A percentile compares a stretch with the other conserved stretches of the same genome.
These are phyloP conservation scores for Eledone cirrhosa DNA, from an alignment of 2,888 invertebrate species.

Conservation along the genomic window DNA sequence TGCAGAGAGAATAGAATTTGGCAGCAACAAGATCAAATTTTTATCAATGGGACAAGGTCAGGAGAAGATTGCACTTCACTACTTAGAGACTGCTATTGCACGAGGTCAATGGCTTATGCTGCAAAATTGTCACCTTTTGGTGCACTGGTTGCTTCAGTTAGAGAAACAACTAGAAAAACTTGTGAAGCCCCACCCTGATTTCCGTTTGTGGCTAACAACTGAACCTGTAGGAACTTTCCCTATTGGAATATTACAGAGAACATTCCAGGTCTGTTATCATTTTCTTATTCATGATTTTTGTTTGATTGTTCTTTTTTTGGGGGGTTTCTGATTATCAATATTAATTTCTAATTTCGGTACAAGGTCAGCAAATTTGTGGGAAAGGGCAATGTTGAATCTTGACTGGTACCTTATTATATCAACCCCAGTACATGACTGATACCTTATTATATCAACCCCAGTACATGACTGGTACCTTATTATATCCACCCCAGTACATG, in stretches of 20 bases:
- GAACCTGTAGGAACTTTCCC: conserved; percentile 88
- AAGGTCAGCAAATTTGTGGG: no score
- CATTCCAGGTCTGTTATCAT: conserved; percentile 74
- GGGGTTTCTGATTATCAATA: no score
- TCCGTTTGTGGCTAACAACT: conserved; percentile 91
- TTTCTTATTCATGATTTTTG: no score
- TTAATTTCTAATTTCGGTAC: no score
- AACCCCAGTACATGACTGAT: no score
- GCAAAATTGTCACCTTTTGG: conserved; percentile 89
- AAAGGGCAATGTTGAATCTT: no score
- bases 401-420: no score
- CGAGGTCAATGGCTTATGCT: conserved; percentile 89
- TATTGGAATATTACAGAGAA: conserved; percentile 86
- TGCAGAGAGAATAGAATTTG: conserved; percentile 67
- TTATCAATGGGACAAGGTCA: conserved; percentile 69
- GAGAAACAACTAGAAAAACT: conserved; percentile 85
- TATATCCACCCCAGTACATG: no score
- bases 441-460: no score
- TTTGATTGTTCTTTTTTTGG: no score
- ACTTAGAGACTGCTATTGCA: conserved; percentile 66
- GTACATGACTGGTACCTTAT: no score
- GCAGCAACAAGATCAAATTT: conserved; percentile 66
- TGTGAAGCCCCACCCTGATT: conserved; percentile 86
- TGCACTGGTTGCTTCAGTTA: conserved; percentile 80
- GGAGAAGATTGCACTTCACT: conserved; percentile 71